Base-by-base conservation (phyloP, 2,797 vertebrate species). In the Orientallactaga sibirica region DNA sequence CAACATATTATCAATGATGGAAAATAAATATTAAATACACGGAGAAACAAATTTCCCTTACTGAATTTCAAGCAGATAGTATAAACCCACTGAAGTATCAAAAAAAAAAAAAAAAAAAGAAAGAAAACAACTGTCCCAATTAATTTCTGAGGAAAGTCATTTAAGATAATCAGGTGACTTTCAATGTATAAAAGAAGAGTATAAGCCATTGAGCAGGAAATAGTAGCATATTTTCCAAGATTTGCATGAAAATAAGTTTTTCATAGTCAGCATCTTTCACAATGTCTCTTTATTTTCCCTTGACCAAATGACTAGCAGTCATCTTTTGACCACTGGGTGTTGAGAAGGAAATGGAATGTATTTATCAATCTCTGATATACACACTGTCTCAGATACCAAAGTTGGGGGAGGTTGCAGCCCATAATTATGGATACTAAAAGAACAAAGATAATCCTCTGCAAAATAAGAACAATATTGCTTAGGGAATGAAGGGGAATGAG, bases 61-160 rank as follows among this genome's bases (percentile, higher is more conserved):
- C 2, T 48, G 58, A 85, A 89, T 95, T 66, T 67, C 33, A 95
- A 89, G 76, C 66, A 62, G 58, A 52, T 52, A 76, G 8, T 55
- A 62, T 58, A 86, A 83, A 18, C 16, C 78, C 18, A 20, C 1
- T 62, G 20, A 89, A 74, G 16, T 48, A 8, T 5, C 43, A 48
- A 48, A 48, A 48, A 3, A 48, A 4, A 48, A 48, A 48, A 48
- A 48, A 48, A 48, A 48, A 48, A 37, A 20, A 3, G 0, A 20
- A 81, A 68, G 52, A 79, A 25, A 20, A 24, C 15, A 77, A 61
- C 15, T 64, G 75, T 62, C 1, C 0, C 7, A 85, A 77, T 14
- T 33, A 37, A 37, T 16, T n/a, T 79, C 75, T 27, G 1, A 37
- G 16, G 2, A 80, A 33, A 67, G 7, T 27, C 11, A 27, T 73